Evolutionary conservation across 2,888 invertebrate genomes (phyloP).

Genomic region (Galeruca laticollis): DNA sequence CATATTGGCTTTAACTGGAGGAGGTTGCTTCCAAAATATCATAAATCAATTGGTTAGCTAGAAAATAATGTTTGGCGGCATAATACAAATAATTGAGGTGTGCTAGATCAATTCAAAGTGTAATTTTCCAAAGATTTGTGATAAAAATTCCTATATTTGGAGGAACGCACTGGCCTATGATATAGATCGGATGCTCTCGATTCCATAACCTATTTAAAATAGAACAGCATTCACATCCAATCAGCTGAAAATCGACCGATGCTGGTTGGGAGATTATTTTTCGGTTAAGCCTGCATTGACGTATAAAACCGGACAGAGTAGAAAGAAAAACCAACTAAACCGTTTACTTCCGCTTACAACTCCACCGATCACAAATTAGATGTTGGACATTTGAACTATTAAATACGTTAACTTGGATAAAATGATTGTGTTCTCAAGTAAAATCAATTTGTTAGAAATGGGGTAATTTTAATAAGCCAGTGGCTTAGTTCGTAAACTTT

Average conservation of each 20-base stretch:
- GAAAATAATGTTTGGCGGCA: no score
- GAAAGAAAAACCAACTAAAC: background rate
- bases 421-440: background rate
- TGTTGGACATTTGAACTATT: no score
- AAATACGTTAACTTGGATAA: no score
- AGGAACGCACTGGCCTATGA: conserved; percentile 7
- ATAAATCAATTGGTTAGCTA: no score
- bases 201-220: conserved; percentile 17
- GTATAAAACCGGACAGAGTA: background rate
- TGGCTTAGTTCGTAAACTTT: no score
- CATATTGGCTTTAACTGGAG: no score
- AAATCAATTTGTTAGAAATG: background rate
- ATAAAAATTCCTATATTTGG: no score
- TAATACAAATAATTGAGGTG: no score
- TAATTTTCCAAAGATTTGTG: no score
- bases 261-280: conserved; percentile 19
- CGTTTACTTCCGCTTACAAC: conserved; percentile 7
- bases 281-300: conserved; percentile 4
- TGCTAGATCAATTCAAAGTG: no score
- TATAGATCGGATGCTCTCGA: background rate
- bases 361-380: conserved; percentile 4
- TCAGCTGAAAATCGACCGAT: conserved; percentile 16
- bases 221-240: conserved; percentile 18
- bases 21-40: no score
- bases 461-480: no score